Evolutionary conservation across 2,888 invertebrate species (phyloP).

Genomic region (Euclidia mi): DNA sequence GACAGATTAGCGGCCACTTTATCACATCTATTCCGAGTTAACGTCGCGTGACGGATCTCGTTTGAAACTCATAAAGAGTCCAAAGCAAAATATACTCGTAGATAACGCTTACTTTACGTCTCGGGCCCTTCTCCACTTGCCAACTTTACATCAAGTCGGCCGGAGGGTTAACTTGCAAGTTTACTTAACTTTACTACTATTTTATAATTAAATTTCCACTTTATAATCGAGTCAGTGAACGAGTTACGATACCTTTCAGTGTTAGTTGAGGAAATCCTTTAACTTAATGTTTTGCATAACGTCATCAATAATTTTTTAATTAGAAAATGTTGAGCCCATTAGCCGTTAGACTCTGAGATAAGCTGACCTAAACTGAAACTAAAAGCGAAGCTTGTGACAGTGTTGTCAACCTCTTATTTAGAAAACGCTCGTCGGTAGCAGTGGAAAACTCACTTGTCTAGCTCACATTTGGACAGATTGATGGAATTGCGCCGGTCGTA

Average conservation of each 20-base stretch:
- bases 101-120: slow-evolving; percentile 88
- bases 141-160: slow-evolving; percentile 73
- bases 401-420: background rate
- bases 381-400: background rate
- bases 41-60: slow-evolving; percentile 90
- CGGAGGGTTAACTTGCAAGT: slow-evolving; percentile 82
- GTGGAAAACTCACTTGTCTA: slow-evolving; percentile 70
- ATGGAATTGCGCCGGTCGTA: slow-evolving; percentile 74
- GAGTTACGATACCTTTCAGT: slow-evolving; percentile 63
- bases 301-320: slow-evolving; percentile 7
- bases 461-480: slow-evolving; percentile 76
- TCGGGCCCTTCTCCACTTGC: slow-evolving; percentile 86
- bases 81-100: slow-evolving; percentile 89
- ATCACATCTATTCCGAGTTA: slow-evolving; percentile 89
- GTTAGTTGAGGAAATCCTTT: slow-evolving; percentile 64
- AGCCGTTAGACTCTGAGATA: background rate
- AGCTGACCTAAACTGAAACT: background rate
- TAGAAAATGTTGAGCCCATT: background rate
- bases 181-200: slow-evolving; percentile 84
- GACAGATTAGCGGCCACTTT: slow-evolving; percentile 90
- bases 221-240: slow-evolving; percentile 79
- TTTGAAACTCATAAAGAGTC: slow-evolving; percentile 90
- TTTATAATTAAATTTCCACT: slow-evolving; percentile 85
- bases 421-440: slow-evolving; percentile 62
- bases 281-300: slow-evolving; percentile 43